Evolutionary conservation across 2,113 vertebrate genomes (phyloP).

Genomic region (Callospermophilus lateralis): DNA sequence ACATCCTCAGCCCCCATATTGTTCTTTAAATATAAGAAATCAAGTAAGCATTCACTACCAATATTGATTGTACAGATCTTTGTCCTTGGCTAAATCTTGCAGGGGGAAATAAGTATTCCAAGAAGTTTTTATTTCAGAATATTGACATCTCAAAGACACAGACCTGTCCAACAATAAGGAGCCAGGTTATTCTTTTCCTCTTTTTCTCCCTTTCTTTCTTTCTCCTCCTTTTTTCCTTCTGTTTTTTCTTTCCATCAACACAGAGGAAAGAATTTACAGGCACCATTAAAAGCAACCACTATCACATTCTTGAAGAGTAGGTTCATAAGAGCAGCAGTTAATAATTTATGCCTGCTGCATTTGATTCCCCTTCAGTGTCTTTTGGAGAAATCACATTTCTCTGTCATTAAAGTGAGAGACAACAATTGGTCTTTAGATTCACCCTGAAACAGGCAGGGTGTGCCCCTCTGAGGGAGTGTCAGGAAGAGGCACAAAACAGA

Average conservation of each 20-base stretch:
- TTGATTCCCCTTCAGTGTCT: constrained; percentile 26
- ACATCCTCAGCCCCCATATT: not conserved
- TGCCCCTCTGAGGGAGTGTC: not conserved
- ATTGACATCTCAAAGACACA: not conserved
- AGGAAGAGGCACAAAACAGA: constrained; percentile 18
- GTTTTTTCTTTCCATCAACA: not conserved
- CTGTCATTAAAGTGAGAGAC: not conserved
- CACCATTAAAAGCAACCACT: constrained; percentile 9
- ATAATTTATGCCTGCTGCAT: constrained; percentile 46
- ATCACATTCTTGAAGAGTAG: not conserved
- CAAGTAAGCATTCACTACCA: not conserved
- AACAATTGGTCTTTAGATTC: constrained; percentile 15
- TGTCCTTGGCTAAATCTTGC: not conserved
- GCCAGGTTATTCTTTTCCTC: not conserved
- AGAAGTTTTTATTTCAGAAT: constrained; percentile 15
- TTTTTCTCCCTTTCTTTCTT: not conserved
- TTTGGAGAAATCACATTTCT: constrained; percentile 22
- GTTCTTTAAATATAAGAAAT: not conserved
- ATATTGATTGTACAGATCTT: not conserved
- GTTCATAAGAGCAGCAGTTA: constrained; percentile 47
- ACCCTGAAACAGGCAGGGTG: not conserved
- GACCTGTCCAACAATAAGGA: not conserved
- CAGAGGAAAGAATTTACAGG: constrained; percentile 26
- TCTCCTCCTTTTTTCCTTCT: not conserved
- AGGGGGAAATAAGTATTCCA: not conserved